A percentile compares a stretch with the other conserved stretches of the same genome.
Conservation (phyloP, 2,113 vertebrate genomes). For the Eptesicus fuscus region DNA sequence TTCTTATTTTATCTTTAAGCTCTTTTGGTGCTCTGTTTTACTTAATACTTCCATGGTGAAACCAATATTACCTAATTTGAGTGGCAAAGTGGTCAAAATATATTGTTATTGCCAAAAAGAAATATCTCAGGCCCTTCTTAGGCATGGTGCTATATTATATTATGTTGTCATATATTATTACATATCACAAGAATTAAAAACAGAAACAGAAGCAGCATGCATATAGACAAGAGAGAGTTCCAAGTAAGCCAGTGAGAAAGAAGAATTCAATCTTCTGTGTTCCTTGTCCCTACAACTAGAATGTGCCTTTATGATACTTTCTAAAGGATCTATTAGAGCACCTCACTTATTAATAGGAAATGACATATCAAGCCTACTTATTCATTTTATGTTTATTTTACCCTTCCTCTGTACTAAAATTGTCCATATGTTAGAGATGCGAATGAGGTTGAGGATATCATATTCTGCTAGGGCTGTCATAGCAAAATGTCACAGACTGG, state of each 20-base stretch:
- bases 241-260: neutral
- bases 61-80: neutral
- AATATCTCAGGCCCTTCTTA: neutral
- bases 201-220: neutral
- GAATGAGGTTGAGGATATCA: neutral
- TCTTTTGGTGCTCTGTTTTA: neutral
- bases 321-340: neutral
- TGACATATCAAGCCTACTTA: neutral
- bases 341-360: neutral
- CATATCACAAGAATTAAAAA: neutral
- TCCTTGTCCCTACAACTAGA: neutral
- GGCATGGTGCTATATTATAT: neutral
- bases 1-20: neutral
- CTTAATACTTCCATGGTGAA: neutral
- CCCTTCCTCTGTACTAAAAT: neutral
- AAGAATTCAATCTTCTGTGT: neutral
- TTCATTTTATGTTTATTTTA: neutral
- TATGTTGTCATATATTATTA: neutral
- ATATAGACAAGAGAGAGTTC: neutral
- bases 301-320: neutral
- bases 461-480: neutral
- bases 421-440: neutral
- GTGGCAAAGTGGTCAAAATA: neutral
- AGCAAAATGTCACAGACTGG: neutral
- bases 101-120: neutral